phyloP scores from a whole-genome alignment of 2,888 invertebrate species.

The Caenorhabditis japonica region DNA sequence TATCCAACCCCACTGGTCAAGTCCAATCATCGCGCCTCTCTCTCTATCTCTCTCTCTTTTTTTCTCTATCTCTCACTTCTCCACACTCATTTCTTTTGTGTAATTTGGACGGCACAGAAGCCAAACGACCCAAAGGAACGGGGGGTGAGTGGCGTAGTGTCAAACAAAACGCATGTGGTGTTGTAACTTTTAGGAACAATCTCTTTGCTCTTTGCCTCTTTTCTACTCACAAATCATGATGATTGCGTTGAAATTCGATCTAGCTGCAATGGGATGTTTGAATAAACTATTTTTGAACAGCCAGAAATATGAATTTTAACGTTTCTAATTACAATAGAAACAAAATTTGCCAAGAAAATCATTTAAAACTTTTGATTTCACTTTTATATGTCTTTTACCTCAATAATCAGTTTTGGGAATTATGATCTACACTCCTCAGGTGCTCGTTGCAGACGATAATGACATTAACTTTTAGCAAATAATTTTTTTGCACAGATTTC shows the following conservation, averaged over 20 bases:
- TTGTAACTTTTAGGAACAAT: too few relatives aligned
- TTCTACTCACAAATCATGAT: too few relatives aligned
- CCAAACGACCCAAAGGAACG: background rate
- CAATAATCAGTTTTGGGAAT: slow-evolving; percentile 15
- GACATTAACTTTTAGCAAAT: too few relatives aligned
- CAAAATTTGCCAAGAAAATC: too few relatives aligned
- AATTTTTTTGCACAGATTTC: too few relatives aligned
- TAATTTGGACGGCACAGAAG: slow-evolving; percentile 12
- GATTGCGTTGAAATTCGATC: too few relatives aligned
- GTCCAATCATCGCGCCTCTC: slow-evolving; percentile 15
- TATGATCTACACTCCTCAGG: slow-evolving; percentile 10
- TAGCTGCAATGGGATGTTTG: too few relatives aligned
- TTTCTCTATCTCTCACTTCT: slow-evolving; percentile 2
- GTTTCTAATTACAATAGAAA: too few relatives aligned
- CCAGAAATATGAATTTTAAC: background rate
- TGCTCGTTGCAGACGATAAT: slow-evolving; percentile 26
- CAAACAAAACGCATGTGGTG: too few relatives aligned
- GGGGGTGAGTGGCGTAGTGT: background rate
- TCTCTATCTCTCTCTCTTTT: background rate
- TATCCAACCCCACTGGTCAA: slow-evolving; percentile 28
- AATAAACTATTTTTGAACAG: background rate
- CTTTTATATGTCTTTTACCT: slow-evolving; percentile 13
- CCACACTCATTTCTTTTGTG: slow-evolving; percentile 26
- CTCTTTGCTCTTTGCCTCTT: too few relatives aligned
- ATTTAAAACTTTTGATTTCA: slow-evolving; percentile 18